Conservation (phyloP, 2,797 vertebrate genomes). For the Enoplosus armatus region DNA sequence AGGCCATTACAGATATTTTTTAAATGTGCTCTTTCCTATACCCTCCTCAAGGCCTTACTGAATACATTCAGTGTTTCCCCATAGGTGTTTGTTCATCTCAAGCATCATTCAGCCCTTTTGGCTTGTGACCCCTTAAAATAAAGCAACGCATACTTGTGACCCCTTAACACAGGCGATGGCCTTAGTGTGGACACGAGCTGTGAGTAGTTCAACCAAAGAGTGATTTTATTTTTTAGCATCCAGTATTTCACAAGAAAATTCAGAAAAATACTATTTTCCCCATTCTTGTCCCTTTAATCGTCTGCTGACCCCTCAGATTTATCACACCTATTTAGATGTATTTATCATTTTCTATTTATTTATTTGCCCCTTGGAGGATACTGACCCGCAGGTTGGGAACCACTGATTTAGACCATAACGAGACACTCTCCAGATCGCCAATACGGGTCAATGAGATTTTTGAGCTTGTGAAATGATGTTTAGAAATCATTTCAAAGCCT, state of each 20-base stretch:
- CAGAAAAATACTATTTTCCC: neutral
- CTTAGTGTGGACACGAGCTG: neutral
- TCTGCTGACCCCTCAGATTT: neutral
- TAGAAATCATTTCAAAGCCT: neutral
- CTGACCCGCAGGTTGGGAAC: neutral
- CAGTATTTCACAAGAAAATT: neutral
- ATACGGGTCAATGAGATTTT: neutral
- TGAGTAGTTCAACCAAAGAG: slow-evolving; percentile 2
- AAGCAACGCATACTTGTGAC: neutral
- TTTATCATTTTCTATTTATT: too few relatives aligned
- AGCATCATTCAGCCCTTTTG: neutral
- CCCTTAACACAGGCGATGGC: neutral
- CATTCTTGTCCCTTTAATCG: neutral
- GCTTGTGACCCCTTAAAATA: neutral
- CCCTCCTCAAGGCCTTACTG: too few relatives aligned
- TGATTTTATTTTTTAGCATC: neutral
- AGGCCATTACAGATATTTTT: neutral
- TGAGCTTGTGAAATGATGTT: neutral
- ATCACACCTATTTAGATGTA: neutral
- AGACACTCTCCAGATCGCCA: too few relatives aligned
- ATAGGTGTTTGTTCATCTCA: neutral
- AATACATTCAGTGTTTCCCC: too few relatives aligned
- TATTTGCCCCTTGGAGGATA: neutral
- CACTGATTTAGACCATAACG: neutral
- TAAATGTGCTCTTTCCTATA: too few relatives aligned